These are phyloP conservation scores for Hesperia comma DNA, from an alignment of 2,888 invertebrate species.

Conservation along the genomic window DNA sequence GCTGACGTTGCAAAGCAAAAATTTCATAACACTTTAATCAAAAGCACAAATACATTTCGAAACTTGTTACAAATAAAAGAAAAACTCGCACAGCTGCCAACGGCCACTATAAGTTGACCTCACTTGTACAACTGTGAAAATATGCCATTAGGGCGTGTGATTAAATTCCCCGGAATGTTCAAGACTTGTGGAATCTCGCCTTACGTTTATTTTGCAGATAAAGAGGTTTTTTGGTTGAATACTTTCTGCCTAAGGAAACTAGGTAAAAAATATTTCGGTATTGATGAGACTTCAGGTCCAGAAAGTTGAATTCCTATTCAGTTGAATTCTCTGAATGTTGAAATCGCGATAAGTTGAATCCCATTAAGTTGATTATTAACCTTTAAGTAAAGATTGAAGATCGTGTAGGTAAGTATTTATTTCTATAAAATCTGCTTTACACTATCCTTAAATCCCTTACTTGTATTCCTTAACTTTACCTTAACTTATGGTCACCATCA, in stretches of 20 bases:
- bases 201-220: neutral
- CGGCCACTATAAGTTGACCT: neutral
- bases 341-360: too few species aligned
- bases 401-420: too few species aligned
- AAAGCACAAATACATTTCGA: slow-evolving; percentile 8
- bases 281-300: too few species aligned
- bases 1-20: neutral
- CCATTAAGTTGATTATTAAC: too few species aligned
- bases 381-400: too few species aligned
- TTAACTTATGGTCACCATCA: too few species aligned
- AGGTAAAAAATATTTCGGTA: neutral
- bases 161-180: neutral
- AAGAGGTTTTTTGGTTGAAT: neutral
- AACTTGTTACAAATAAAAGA: neutral
- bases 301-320: too few species aligned
- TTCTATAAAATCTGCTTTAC: too few species aligned
- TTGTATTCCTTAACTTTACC: too few species aligned
- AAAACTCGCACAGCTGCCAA: slow-evolving; percentile 1
- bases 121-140: slow-evolving; percentile 2
- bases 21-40: slow-evolving; percentile 9
- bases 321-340: too few species aligned
- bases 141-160: neutral
- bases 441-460: too few species aligned
- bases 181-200: neutral
- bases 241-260: neutral